Evolutionary conservation across 2,888 invertebrate species (phyloP), one percentile per base, ranked within the genome.

Genomic region (Agelastica alni): DNA sequence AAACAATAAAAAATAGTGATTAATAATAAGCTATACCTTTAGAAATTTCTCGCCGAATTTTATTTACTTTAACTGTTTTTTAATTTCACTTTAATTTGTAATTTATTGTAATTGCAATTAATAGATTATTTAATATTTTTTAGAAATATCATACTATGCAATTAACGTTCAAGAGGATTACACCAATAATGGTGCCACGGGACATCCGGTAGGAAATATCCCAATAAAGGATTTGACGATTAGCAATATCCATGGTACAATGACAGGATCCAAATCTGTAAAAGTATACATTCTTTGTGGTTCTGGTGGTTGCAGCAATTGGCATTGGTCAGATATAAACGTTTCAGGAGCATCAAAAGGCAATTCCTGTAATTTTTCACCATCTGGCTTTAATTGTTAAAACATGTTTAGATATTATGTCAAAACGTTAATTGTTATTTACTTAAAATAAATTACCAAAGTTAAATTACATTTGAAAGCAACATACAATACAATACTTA

Each of bases 111-210:
- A n/a, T n/a, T n/a, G n/a, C n/a, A n/a, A n/a, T n/a, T n/a, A n/a
- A n/a, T n/a, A n/a, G n/a, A n/a, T n/a, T n/a, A n/a, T n/a, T n/a
- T n/a, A n/a, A 10, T 31, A 5, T 31, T 20, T 20, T 48, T 39
- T 16, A 53, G 53, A 43, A 12, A 53, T 53, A 12, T 5, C 17
- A 7, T 12, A 34, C 28, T 48, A 53, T 10, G 54, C 13, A 14
- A 44, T 54, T 13, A 44, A 44, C n/a, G 39, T 54, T 4, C 48
- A 54, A 39, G 34, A 54, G 30, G 48, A 54, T 17, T 54, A 54
- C n/a, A 54, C 37, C 4, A 49, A 54, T 17, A 26, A 39, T 39
- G 54, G 54, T 22, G 20, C 22, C 7, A 37, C 54, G 22, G 44
- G 44, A 14, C 2, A 32, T 0, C 49, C 54, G 0, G 13, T 18